Evolutionary conservation across 2,888 invertebrate species (phyloP).

Genomic region (Xestia xanthographa): DNA sequence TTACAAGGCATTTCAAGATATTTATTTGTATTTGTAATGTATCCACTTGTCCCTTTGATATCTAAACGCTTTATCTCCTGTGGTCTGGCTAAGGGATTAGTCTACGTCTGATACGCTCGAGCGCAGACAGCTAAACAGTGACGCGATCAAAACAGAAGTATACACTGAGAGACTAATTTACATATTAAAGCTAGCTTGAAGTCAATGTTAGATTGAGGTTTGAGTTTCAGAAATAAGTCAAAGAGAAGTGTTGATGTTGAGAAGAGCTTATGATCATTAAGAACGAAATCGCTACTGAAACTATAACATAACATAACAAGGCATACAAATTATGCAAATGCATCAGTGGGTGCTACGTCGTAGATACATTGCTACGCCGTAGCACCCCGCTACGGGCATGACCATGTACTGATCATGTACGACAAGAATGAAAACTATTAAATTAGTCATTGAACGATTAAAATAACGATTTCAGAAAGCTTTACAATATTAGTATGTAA

Average conservation of each 20-base stretch:
- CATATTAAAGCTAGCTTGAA: not conserved
- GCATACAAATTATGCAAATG: not conserved
- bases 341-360: conserved; percentile 2
- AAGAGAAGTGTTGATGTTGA: not conserved
- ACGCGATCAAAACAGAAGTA: not conserved
- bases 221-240: conserved; percentile 4
- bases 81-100: conserved; percentile 29
- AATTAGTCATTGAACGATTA: not conserved
- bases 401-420: not conserved
- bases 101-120: conserved; percentile 22
- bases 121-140: conserved; percentile 5
- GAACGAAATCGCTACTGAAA: not conserved
- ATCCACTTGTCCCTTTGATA: not conserved
- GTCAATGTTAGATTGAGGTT: not conserved
- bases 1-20: not conserved
- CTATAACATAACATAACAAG: not conserved
- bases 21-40: not conserved
- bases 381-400: not conserved
- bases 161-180: not conserved
- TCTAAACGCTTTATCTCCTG: not conserved
- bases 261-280: not conserved
- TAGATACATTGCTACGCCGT: conserved; percentile 9
- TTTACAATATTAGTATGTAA: not conserved
- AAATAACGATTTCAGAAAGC: not conserved
- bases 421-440: not conserved